phyloP scores from a whole-genome alignment of 2,888 invertebrate species.

The Carterocephalus palaemon region DNA sequence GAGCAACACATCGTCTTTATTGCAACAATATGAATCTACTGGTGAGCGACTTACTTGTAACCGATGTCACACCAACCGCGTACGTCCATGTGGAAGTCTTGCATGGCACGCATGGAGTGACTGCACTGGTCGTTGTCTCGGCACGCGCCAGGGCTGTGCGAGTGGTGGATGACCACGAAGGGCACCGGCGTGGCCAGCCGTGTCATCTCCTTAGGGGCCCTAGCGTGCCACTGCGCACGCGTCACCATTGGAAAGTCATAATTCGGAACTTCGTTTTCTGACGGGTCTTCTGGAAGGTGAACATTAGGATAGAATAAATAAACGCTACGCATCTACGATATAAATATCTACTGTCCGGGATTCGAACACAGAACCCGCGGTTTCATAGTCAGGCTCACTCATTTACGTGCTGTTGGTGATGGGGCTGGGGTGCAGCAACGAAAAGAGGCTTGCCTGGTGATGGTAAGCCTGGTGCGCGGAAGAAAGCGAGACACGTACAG shows the following conservation, averaged over 20 bases:
- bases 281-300: conserved; percentile 23
- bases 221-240: conserved; percentile 81
- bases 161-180: conserved; percentile 86
- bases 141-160: conserved; percentile 80
- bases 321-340: conserved; percentile 10
- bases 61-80: conserved; percentile 82
- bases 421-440: too few species aligned
- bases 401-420: too few species aligned
- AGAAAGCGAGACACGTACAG: too few species aligned
- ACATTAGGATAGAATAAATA: neutral
- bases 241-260: conserved; percentile 56
- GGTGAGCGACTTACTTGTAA: conserved; percentile 46
- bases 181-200: conserved; percentile 79
- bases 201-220: conserved; percentile 62
- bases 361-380: conserved; percentile 30
- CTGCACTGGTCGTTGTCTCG: conserved; percentile 64
- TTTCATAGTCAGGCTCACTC: conserved; percentile 16
- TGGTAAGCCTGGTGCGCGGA: too few species aligned
- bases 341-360: conserved; percentile 26
- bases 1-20: too few species aligned
- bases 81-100: conserved; percentile 78
- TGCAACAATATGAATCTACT: neutral
- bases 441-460: too few species aligned
- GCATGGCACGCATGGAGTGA: conserved; percentile 80
- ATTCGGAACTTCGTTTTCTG: conserved; percentile 49